These are phyloP conservation scores for Oryzias melastigma DNA, from an alignment of 2,113 vertebrate species.

Conservation along the genomic window DNA sequence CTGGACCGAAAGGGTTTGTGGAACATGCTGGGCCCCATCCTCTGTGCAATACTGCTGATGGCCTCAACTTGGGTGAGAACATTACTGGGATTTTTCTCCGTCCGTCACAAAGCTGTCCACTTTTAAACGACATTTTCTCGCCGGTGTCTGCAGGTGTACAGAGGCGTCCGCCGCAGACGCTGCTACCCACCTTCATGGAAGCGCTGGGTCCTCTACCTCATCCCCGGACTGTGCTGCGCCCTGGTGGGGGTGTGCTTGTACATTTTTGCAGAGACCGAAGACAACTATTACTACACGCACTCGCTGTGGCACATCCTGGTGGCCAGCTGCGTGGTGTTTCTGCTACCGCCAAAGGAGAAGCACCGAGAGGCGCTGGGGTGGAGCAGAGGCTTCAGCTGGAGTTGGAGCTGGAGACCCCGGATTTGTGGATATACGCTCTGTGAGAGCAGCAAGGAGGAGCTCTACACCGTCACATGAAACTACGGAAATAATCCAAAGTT, in stretches of 20 bases:
- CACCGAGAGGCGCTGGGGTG: conserved; percentile 61
- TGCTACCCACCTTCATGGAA: conserved; percentile 93
- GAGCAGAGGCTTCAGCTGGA: conserved; percentile 48
- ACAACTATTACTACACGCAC: conserved; percentile 96
- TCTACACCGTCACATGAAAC: conserved; percentile 80
- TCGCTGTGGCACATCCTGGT: conserved; percentile 95
- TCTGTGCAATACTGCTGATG: conserved; percentile 86
- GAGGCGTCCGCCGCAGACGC: conserved; percentile 77
- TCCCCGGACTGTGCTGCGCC: conserved; percentile 85
- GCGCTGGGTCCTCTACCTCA: conserved; percentile 90
- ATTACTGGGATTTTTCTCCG: no score
- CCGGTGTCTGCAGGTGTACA: conserved; percentile 76
- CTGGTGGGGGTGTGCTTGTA: conserved; percentile 85
- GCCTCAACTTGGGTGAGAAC: conserved; percentile 86
- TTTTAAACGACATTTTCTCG: background rate
- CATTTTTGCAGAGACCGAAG: conserved; percentile 87
- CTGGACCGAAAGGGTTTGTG: conserved; percentile 92
- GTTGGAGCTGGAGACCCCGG: conserved; percentile 75
- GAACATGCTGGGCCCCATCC: conserved; percentile 93
- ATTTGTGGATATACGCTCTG: conserved; percentile 91
- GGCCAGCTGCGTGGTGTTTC: conserved; percentile 86
- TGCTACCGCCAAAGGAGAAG: conserved; percentile 85
- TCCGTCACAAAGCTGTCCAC: background rate
- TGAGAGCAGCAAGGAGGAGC: conserved; percentile 83
- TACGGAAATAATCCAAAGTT: background rate